These are phyloP conservation scores for Cheilosia scutellata DNA, from an alignment of 2,888 invertebrate species.

Conservation along the genomic window DNA sequence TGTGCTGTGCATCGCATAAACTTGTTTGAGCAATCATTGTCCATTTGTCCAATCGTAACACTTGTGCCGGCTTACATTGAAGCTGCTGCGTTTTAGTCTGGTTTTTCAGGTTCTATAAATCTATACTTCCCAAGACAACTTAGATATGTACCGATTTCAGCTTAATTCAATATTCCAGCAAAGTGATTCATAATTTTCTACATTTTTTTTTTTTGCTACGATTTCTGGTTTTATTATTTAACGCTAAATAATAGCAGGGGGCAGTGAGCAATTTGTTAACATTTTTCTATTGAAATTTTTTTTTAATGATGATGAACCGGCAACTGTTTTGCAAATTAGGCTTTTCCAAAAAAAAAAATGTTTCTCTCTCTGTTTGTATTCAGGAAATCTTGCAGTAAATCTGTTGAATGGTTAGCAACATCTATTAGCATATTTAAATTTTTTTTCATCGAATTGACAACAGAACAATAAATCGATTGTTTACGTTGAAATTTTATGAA, in stretches of 20 bases:
- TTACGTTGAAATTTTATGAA: constrained; percentile 8
- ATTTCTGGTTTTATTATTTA: background rate
- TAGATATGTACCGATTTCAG: background rate
- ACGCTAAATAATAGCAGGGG: background rate
- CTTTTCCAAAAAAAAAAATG: background rate
- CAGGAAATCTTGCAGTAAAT: constrained; percentile 2
- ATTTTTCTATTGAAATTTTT: constrained; percentile 12
- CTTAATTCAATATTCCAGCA: background rate
- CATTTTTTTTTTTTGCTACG: too few relatives aligned
- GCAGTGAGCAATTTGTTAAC: background rate
- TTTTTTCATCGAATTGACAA: too few relatives aligned
- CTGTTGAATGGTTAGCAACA: background rate
- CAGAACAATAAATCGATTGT: constrained; percentile 6
- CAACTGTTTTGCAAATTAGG: constrained; percentile 14
- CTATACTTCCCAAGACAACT: background rate
- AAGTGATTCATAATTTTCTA: constrained; percentile 15
- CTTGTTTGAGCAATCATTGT: background rate
- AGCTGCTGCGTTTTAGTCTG: background rate
- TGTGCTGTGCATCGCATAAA: constrained; percentile 17
- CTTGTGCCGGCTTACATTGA: background rate
- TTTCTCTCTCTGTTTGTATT: background rate
- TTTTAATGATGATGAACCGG: background rate
- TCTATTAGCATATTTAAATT: constrained; percentile 12
- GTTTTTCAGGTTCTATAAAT: constrained; percentile 22
- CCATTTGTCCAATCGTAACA: background rate